A percentile compares a stretch with the other conserved stretches of the same genome.
Conservation (phyloP, 1,140 invertebrate genomes). For the Trypoxylus dichotomus region DNA sequence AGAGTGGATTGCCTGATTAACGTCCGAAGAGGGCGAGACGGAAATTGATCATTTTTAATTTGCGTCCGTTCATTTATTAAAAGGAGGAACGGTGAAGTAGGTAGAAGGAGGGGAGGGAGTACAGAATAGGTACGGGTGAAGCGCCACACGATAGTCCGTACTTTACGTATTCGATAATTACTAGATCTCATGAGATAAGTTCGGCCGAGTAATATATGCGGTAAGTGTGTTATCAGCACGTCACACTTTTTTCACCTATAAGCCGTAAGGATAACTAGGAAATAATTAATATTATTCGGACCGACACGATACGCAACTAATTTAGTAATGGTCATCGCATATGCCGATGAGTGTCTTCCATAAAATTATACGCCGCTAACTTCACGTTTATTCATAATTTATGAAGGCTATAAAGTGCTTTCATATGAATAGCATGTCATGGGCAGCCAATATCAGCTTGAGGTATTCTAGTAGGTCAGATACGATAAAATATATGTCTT, state of each 20-base stretch:
- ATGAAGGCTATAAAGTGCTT: neutral
- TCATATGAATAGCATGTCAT: neutral
- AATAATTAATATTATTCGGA: conserved; percentile 43
- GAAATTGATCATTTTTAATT: conserved; percentile 38
- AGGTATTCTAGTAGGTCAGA: conserved; percentile 7
- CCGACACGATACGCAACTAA: conserved; percentile 39
- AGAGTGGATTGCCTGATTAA: conserved; percentile 27
- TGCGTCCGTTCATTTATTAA: conserved; percentile 36
- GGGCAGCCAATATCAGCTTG: neutral
- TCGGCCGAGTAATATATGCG: conserved; percentile 32
- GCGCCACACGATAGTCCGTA: conserved; percentile 11
- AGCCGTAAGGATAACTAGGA: conserved; percentile 31
- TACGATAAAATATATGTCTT: neutral
- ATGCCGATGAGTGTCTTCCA: neutral
- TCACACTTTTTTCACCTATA: conserved; percentile 19
- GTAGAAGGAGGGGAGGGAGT: neutral
- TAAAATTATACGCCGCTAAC: conserved; percentile 29
- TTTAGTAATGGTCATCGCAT: conserved; percentile 38
- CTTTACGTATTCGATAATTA: conserved; percentile 40
- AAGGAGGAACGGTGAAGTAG: conserved; percentile 31
- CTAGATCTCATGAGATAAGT: conserved; percentile 44
- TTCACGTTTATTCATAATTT: neutral
- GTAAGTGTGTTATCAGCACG: conserved; percentile 38
- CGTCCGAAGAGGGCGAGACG: conserved; percentile 26
- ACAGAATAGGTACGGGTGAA: conserved; percentile 31